Evolutionary conservation across 2,888 invertebrate genomes (phyloP).

Genomic region (Drosophila recens): DNA sequence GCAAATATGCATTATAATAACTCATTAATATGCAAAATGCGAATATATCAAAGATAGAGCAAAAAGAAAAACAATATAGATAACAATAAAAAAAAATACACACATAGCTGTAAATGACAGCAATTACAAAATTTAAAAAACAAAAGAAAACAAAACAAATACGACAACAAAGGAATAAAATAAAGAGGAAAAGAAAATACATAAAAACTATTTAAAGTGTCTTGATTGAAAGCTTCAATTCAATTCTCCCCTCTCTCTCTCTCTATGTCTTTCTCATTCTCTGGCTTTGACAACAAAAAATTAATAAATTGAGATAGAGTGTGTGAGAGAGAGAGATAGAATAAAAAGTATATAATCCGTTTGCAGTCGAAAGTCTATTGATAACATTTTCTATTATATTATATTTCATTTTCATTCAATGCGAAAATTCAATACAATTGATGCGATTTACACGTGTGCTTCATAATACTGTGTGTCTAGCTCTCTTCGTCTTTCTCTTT

Average conservation of each 20-base stretch:
- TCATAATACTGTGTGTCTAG: neutral
- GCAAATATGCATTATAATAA: slow-evolving; percentile 42
- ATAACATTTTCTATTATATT: slow-evolving; percentile 11
- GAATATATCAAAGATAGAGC: neutral
- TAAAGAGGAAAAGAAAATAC: neutral
- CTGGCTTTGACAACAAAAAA: neutral
- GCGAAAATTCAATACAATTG: slow-evolving; percentile 8
- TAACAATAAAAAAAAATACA: neutral
- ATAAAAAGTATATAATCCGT: slow-evolving; percentile 6
- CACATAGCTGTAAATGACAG: slow-evolving; percentile 3
- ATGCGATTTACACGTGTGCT: slow-evolving; percentile 20
- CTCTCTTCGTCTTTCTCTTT: neutral
- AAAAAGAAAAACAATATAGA: neutral
- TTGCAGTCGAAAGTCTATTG: slow-evolving; percentile 12
- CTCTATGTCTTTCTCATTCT: neutral
- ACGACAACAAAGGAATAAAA: neutral
- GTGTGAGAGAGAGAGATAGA: neutral
- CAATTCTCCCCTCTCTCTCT: neutral
- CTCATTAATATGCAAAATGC: slow-evolving; percentile 37
- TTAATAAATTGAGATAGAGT: neutral
- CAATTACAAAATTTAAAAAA: neutral
- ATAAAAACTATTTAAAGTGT: slow-evolving; percentile 3
- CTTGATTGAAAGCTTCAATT: neutral
- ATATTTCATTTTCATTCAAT: slow-evolving; percentile 1
- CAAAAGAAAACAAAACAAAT: neutral